Base-by-base conservation (phyloP, 1,140 invertebrate genomes). In the Sycophaga agraensis region DNA sequence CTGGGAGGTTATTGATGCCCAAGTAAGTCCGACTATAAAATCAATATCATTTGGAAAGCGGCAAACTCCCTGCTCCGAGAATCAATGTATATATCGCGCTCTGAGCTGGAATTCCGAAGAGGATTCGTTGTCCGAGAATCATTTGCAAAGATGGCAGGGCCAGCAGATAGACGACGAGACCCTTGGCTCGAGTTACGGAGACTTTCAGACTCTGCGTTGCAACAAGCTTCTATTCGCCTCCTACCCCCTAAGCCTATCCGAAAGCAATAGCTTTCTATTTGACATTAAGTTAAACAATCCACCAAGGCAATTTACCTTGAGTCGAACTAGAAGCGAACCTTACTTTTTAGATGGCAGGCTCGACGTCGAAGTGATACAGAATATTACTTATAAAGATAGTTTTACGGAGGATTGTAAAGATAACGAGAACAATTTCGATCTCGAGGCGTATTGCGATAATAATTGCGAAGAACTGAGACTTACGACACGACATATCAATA, bases 1-100 rank as follows among this genome's bases (percentile, higher is more conserved):
- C 80, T 96, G 93, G 93, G 93, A 96, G 84, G 94, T 97, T 40
- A 94, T 96, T 75, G 93, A 95, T 81, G 93, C 91, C 55, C 90
- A 91, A 88, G 90, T 91, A 84, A 83, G 82, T 82, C 65, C 67
- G 66, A 68, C 62, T 63, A 54, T 65, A 66, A 67, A 65, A 68
- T 68, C 67, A 66, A 31, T 57, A 28, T 49, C 59, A n/a, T 48
- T 48, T 22, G 59, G 43, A 12, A 56, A 55, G 12, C 42, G 48
- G 14, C 39, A 53, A 26, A 14, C 28, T 4, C 40, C 58, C 9
- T 60, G 49, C 43, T 54, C 11, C 34, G 62, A 64, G 48, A 53
- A 39, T 53, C 50, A 59, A 60, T 57, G 49, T 65, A 55, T 70
- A 42, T 71, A 70, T 59, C 70, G 70, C 43, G 63, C 70, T 57